Base-by-base conservation (phyloP, 2,113 vertebrate species). In the Osmerus mordax region DNA sequence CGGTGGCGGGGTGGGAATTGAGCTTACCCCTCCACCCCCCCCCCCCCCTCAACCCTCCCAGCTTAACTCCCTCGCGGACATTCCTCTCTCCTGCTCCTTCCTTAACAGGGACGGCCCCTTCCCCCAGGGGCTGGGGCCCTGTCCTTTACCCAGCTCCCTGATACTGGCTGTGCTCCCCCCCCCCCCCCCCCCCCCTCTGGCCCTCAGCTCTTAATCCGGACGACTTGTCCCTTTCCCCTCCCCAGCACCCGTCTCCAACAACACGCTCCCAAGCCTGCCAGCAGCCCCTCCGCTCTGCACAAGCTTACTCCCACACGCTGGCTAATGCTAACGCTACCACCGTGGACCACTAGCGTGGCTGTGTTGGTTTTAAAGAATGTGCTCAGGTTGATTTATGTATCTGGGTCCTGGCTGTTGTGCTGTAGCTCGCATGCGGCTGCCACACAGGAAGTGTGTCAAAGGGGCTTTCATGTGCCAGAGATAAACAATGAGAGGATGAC, bases 181-280 rank as follows among this genome's bases (percentile, higher is more conserved):
- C 83, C 88, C 73, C 69, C 83, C 88, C n/a, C 65, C 84, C 76
- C 74, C 73, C 69, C 83, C 88, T 78, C 85, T 85, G 80, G 79
- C 85, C 83, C 81, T 84, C 74, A 72, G 78, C 81, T 69, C 80
- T 82, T 83, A 87, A 86, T 89, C 85, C 83, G 61, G 83, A 78
- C 74, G 84, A 87, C 86, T 87, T 87, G 82, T 88, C 89, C 83
- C 84, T 87, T 85, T 80, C 54, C 54, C 54, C 84, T 75, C 71
- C 55, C 16, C 5, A 19, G n/a, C 13, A 28, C 13, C 5, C 23
- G 21, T 62, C 60, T 14, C 14, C 14, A 29, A 3, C 60, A 13
- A 2, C 60, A 14, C 16, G 13, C 58, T 62, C 60, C 23, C 4
- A 25, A 25, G 86, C 87, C 85, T 82, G 73, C 70, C 81, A 78